Conservation (phyloP, 1,140 invertebrate species). For the Euura lappo region DNA sequence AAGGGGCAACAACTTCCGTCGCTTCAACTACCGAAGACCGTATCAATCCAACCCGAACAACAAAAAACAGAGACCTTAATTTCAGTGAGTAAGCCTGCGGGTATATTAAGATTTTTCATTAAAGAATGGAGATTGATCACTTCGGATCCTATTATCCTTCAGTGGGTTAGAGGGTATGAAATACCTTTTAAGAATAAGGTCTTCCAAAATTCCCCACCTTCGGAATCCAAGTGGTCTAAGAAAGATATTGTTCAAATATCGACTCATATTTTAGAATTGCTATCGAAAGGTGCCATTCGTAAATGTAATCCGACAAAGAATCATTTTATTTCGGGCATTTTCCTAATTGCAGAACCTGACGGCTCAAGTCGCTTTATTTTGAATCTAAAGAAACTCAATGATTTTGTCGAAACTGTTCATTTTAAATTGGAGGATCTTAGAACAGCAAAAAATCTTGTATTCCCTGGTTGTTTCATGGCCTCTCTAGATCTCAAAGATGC, state of each 20-base stretch:
- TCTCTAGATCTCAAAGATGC: not conserved
- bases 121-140: too few species aligned
- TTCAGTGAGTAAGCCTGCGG: too few species aligned
- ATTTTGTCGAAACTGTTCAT: slow-evolving; percentile 16
- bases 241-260: slow-evolving; percentile 5
- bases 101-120: too few species aligned
- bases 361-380: slow-evolving; percentile 10
- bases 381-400: slow-evolving; percentile 25
- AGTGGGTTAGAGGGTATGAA: too few species aligned
- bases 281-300: not conserved
- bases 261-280: slow-evolving; percentile 5
- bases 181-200: too few species aligned
- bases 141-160: too few species aligned
- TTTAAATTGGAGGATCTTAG: slow-evolving; percentile 29
- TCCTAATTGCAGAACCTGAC: not conserved
- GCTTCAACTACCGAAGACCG: too few species aligned
- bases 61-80: too few species aligned
- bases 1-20: too few species aligned
- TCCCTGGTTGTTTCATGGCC: slow-evolving; percentile 16
- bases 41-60: too few species aligned
- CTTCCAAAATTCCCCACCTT: too few species aligned
- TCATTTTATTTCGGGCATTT: slow-evolving; percentile 39
- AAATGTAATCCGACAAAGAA: slow-evolving; percentile 20
- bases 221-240: slow-evolving; percentile 1
- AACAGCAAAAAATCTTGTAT: slow-evolving; percentile 20